Evolutionary conservation across 2,797 vertebrate species (phyloP), one percentile per base, ranked within the genome.

Genomic region (Gorsachius magnificus): DNA sequence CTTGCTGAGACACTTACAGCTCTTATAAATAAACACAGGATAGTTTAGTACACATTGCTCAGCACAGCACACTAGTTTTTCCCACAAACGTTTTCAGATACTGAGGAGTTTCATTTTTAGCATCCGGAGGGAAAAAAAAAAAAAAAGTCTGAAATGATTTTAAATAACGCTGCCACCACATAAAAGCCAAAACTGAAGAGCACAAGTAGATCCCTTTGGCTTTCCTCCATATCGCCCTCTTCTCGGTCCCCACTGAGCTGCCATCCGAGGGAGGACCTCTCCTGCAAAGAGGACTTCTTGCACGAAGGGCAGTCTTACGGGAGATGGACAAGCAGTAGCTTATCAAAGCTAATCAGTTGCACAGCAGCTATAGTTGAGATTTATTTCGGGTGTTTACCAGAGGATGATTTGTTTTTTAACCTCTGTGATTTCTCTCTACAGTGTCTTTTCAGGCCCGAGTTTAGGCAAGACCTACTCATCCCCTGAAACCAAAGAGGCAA

Each of bases 241-340:
- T 53, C 85, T 51, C 77, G 1, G 2, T 28, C 24, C 29, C 41
- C 12, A 9, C 5, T 0, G 5, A 82, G 57, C 9, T 38, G 33
- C 54, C 70, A 51, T 2, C 33, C 8, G 35, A 65, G 9, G 7
- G 33, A n/a, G 14, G 22, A 3, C 19, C 26, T 22, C 41, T 61
- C 48, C 68, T n/a, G 11, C 41, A 28, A 14, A 2, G 43, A 46
- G 36, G 25, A 13, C 15, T 51, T 29, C 45, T 31, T 17, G 9
- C 28, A 48, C 1, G 17, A 51, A 6, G 16, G 31, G 31, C 2
- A 51, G 33, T 11, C 38, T 26, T 5, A 26, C 0, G 1, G 77
- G 17, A 53, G 10, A 16, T 1, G 28, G 66, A 41, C 1, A 0
- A 83, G 60, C 20, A 45, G 22, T 2, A n/a, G 25, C 8, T 65